phyloP scores from a whole-genome alignment of 2,888 invertebrate species.

The Formica aserva region DNA sequence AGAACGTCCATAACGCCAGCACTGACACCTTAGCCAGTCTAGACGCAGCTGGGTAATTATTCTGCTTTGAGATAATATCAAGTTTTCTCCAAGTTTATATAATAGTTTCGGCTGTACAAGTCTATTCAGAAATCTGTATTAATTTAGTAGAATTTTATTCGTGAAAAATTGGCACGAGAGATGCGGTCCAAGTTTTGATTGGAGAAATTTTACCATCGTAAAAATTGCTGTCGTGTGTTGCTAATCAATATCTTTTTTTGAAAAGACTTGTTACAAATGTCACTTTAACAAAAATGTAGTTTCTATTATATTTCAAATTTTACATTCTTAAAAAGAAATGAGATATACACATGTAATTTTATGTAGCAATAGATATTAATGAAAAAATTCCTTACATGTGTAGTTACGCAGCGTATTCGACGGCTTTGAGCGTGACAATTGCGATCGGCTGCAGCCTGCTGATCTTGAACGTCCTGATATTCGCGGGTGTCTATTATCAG shows the following conservation, averaged over 20 bases:
- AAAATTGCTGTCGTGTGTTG: background rate
- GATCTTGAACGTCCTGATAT: conserved; percentile 96
- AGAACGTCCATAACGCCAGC: conserved; percentile 89
- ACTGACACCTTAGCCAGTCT: conserved; percentile 92
- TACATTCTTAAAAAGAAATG: background rate
- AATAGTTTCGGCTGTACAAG: background rate
- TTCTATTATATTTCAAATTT: background rate
- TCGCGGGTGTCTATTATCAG: conserved; percentile 98
- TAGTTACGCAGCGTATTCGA: conserved; percentile 91
- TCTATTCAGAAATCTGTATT: background rate
- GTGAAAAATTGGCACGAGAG: conserved; percentile 2
- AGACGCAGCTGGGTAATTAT: conserved; percentile 90
- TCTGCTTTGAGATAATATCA: background rate
- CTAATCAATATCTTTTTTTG: background rate
- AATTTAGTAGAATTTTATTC: background rate
- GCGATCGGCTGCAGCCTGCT: conserved; percentile 97
- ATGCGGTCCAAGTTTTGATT: background rate
- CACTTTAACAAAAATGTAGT: background rate
- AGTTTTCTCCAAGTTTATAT: background rate
- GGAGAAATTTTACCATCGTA: background rate
- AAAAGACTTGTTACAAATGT: background rate
- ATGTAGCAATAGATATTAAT: background rate
- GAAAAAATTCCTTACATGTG: conserved; percentile 1
- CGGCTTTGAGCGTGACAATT: conserved; percentile 96
- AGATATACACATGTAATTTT: background rate